phyloP scores from a whole-genome alignment of 2,113 vertebrate genomes.

The Gallinago paraguaiae region DNA sequence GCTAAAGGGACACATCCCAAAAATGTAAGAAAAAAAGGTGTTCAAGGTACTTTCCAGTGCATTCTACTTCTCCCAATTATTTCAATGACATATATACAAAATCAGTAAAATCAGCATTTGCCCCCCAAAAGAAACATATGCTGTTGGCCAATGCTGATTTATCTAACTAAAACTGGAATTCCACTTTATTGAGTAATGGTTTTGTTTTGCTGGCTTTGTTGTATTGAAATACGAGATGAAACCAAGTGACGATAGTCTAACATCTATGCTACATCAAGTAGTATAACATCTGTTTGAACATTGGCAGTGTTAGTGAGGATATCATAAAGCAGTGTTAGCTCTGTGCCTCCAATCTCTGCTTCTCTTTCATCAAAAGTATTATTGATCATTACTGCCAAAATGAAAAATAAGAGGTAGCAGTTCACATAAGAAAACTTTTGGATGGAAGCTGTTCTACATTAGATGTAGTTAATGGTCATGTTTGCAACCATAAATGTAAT shows the following conservation, averaged over 20 bases:
- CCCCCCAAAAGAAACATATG: neutral
- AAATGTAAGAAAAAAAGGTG: neutral
- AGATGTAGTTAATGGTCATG: conserved; percentile 53
- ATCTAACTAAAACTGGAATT: neutral
- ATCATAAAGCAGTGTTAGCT: neutral
- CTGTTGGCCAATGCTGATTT: neutral
- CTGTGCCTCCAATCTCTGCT: neutral
- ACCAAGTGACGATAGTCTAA: neutral
- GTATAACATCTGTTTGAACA: neutral
- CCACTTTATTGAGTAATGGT: neutral
- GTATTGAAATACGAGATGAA: neutral
- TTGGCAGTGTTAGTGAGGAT: neutral
- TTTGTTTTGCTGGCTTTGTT: neutral
- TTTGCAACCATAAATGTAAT: conserved; percentile 53
- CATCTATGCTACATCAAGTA: neutral
- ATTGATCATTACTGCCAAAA: conserved; percentile 42
- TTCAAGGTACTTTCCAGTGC: neutral
- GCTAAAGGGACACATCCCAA: neutral
- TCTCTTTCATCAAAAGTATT: neutral
- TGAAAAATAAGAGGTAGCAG: conserved; percentile 39
- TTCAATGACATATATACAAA: neutral
- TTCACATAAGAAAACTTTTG: conserved; percentile 41
- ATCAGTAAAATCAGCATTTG: neutral
- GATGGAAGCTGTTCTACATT: conserved; percentile 44
- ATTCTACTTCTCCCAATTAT: neutral